A percentile compares a stretch with the other conserved stretches of the same genome.
phyloP scores from a whole-genome alignment of 2,797 vertebrate species.

The Sebastes cheni region DNA sequence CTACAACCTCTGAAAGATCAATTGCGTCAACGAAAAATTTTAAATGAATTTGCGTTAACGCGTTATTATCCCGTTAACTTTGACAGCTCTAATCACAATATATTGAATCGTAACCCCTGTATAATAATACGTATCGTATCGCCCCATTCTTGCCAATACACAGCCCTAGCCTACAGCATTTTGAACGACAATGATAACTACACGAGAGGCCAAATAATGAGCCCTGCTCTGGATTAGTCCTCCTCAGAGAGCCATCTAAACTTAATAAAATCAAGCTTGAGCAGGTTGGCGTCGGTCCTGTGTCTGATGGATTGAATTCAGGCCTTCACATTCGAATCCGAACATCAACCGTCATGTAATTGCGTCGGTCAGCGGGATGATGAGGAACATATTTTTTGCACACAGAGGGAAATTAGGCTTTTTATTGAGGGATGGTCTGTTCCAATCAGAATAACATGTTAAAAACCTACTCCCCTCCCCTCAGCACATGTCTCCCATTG shows the following conservation, averaged over 20 bases:
- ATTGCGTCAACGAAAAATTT: no score
- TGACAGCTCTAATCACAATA: no score
- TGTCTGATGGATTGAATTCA: constrained; percentile 29
- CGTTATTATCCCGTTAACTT: no score
- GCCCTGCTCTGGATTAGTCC: constrained; percentile 30
- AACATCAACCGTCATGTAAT: constrained; percentile 44
- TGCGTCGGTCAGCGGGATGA: constrained; percentile 38
- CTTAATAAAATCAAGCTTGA: constrained; percentile 25
- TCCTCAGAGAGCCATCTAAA: constrained; percentile 22
- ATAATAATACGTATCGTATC: no score
- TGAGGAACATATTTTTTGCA: constrained; percentile 51
- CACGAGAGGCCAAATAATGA: constrained; percentile 15
- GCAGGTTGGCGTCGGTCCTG: constrained; percentile 11
- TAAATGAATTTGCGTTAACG: no score
- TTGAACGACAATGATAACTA: constrained; percentile 1
- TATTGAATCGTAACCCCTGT: no score
- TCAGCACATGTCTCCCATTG: constrained; percentile 57
- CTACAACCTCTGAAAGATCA: no score
- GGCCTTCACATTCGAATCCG: constrained; percentile 21
- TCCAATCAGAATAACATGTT: constrained; percentile 46
- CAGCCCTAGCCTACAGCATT: background rate
- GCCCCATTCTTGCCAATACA: no score
- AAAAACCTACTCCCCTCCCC: constrained; percentile 23
- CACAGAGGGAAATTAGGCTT: constrained; percentile 36
- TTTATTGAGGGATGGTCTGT: constrained; percentile 44